Evolutionary conservation across 1,140 invertebrate species (phyloP).

Genomic region (Brachionus plicatilis): DNA sequence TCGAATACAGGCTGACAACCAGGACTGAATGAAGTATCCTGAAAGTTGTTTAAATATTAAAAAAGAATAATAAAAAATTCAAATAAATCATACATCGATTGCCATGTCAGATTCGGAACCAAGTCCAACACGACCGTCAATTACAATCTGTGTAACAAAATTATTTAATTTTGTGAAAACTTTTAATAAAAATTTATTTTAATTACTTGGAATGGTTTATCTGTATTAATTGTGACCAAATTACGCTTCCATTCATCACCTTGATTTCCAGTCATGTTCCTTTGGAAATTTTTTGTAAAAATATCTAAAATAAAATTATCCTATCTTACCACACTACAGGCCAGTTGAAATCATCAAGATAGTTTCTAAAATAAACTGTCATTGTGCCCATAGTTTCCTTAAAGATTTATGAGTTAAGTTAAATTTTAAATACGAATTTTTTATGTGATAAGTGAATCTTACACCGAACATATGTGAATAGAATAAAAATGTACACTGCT

Average conservation of each 20-base stretch:
- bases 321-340: background rate
- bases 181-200: background rate
- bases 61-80: background rate
- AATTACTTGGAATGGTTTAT: constrained; percentile 18
- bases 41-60: background rate
- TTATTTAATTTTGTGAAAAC: background rate
- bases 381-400: constrained; percentile 13
- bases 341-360: background rate
- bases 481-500: background rate
- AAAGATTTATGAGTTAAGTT: background rate
- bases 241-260: constrained; percentile 18
- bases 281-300: background rate
- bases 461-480: constrained; percentile 42
- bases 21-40: constrained; percentile 17
- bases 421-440: background rate
- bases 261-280: constrained; percentile 20
- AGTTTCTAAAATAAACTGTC: constrained; percentile 2
- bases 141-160: background rate
- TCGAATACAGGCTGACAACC: background rate
- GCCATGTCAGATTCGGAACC: constrained; percentile 31
- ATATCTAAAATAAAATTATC: background rate
- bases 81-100: background rate
- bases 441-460: background rate
- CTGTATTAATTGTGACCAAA: background rate
- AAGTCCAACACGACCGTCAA: background rate